Evolutionary conservation across 2,797 vertebrate genomes (phyloP), one percentile per base, ranked within the genome.

Genomic region (Tenualosa ilisha): DNA sequence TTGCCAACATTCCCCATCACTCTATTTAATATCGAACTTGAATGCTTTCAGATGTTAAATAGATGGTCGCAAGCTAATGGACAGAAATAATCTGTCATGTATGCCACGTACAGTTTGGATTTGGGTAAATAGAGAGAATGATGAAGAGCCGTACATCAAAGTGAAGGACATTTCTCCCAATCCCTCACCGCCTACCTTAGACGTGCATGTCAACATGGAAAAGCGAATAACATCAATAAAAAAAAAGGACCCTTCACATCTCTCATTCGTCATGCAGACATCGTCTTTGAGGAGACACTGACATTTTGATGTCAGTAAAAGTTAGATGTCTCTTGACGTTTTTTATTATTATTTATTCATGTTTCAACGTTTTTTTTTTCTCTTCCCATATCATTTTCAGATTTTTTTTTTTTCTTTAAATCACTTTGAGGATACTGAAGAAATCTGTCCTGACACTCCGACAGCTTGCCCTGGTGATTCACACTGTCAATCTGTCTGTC

Each of bases 381-480:
- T 12, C 50, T 51, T 12, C 37, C 72, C 17, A 6, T 46, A 79
- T 79, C 26, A 79, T 79, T 79, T 79, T 56, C 20, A 17, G 3
- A n/a, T n/a, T n/a, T 49, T 5, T 49, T 49, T 49, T 15, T 13
- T 17, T 20, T 79, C 46, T 79, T 79, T 20, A 79, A 43, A 79
- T 79, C 17, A 20, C 20, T 79, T 1, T 79, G 72, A 79, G 72
- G 40, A 46, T 43, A 17, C 72, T 8, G 40, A 43, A 84, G 90
- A 89, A 91, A 89, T 82, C 85, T 79, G 87, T 87, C 88, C 91
- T 92, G 90, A 92, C 87, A 81, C 86, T 79, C 86, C 86, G 87
- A 81, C 88, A 82, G 89, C 79, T 90, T 88, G 81, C 83, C 79
- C 88, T 88, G 90, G 84, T 88, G 90, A 85, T 92, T 93, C 90